A percentile compares a stretch with the other conserved stretches of the same genome.
Evolutionary conservation across 2,113 vertebrate genomes (phyloP).

Genomic region (Platichthys stellatus): DNA sequence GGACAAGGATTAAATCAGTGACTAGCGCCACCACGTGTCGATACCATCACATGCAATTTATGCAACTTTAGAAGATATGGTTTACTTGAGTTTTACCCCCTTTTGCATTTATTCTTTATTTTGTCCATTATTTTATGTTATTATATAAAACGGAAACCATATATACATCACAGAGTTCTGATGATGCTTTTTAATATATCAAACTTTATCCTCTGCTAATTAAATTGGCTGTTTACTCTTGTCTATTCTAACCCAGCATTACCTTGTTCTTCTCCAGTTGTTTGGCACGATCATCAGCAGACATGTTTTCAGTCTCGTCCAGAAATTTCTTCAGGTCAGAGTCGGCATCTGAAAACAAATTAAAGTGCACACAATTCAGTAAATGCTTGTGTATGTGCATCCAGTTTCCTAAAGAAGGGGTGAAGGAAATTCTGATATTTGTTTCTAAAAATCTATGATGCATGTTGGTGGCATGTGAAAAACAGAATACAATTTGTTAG

Average conservation of each 20-base stretch:
- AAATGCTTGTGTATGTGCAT: background rate
- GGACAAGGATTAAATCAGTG: too few relatives aligned
- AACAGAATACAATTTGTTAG: too few relatives aligned
- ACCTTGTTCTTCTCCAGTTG: constrained; percentile 93
- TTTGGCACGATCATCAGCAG: constrained; percentile 91
- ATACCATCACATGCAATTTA: background rate
- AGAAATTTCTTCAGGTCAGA: constrained; percentile 94
- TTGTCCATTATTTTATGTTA: background rate
- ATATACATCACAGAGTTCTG: background rate
- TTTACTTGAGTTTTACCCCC: too few relatives aligned
- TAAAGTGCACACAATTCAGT: background rate
- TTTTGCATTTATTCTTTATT: background rate
- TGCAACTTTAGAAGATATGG: background rate
- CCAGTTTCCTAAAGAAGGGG: too few relatives aligned
- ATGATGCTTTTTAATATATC: too few relatives aligned
- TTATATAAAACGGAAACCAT: background rate
- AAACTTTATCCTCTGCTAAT: background rate
- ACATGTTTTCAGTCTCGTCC: constrained; percentile 87
- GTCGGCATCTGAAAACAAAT: constrained; percentile 77
- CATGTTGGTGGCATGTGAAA: too few relatives aligned
- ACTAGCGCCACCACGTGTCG: constrained; percentile 59
- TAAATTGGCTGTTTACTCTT: background rate
- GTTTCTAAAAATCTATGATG: too few relatives aligned
- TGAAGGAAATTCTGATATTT: background rate
- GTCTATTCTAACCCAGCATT: background rate